Evolutionary conservation across 2,797 vertebrate species (phyloP).

Genomic region (Octomys mimax): DNA sequence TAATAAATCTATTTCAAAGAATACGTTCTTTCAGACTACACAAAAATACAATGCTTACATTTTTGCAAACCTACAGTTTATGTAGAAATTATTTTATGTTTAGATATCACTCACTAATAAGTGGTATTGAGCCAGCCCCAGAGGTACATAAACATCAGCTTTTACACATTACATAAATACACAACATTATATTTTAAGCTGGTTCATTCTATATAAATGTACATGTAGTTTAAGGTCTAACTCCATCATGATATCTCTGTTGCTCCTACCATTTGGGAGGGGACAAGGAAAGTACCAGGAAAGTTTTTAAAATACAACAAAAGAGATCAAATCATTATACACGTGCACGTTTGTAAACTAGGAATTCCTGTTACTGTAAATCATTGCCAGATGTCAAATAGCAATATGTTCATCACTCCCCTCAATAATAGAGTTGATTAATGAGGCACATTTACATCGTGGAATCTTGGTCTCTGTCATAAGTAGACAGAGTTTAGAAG

Average conservation of each 20-base stretch:
- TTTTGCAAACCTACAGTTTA: constrained; percentile 88
- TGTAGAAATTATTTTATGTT: constrained; percentile 90
- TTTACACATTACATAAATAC: constrained; percentile 84
- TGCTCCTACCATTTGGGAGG: neutral
- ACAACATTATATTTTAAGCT: constrained; percentile 76
- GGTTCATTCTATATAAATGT: constrained; percentile 76
- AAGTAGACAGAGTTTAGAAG: constrained; percentile 78
- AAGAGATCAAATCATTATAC: constrained; percentile 85
- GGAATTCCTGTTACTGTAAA: constrained; percentile 84
- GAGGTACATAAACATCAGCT: constrained; percentile 87
- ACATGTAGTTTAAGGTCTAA: constrained; percentile 74
- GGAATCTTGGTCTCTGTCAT: constrained; percentile 82
- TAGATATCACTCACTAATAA: constrained; percentile 87
- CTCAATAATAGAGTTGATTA: constrained; percentile 84
- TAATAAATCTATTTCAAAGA: constrained; percentile 82
- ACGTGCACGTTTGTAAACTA: constrained; percentile 81
- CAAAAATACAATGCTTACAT: constrained; percentile 84
- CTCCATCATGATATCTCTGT: constrained; percentile 42
- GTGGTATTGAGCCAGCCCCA: constrained; percentile 86
- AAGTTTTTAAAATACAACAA: constrained; percentile 62
- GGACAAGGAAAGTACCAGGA: constrained; percentile 75
- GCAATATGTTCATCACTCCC: constrained; percentile 82
- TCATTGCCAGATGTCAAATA: constrained; percentile 88
- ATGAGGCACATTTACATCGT: constrained; percentile 83
- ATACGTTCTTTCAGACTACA: constrained; percentile 82